A percentile compares a stretch with the other conserved stretches of the same genome.
Evolutionary conservation across 1,140 invertebrate genomes (phyloP).

Genomic region (Drosophila biarmipes): DNA sequence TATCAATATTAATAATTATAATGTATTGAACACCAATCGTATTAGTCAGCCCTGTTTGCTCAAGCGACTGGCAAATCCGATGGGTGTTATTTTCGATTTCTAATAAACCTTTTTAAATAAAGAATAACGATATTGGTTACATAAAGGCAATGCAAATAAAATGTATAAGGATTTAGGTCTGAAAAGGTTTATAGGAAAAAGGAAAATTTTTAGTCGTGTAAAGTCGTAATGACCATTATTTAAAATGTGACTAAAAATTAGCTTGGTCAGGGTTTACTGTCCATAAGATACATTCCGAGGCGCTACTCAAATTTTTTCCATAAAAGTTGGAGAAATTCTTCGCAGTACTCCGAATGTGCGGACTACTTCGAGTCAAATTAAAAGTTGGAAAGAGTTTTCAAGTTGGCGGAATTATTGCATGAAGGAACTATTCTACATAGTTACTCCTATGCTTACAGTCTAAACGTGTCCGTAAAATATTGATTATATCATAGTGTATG

Average conservation of each 20-base stretch:
- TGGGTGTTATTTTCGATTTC: not conserved
- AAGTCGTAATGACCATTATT: not conserved
- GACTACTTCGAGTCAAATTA: not conserved
- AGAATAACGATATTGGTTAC: not conserved
- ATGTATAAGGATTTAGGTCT: not conserved
- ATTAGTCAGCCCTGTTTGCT: not conserved
- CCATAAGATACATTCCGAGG: constrained; percentile 14
- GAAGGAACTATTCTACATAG: constrained; percentile 24
- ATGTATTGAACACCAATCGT: not conserved
- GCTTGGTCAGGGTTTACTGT: constrained; percentile 28
- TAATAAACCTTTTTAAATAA: constrained; percentile 6
- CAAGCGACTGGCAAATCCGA: not conserved
- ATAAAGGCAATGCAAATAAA: not conserved
- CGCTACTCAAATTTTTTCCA: too few relatives aligned
- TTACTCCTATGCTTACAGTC: constrained; percentile 26
- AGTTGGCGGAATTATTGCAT: constrained; percentile 21
- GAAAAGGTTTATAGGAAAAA: constrained; percentile 21
- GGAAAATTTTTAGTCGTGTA: not conserved
- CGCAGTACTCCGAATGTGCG: not conserved
- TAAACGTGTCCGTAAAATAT: constrained; percentile 51
- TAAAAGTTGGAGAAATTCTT: too few relatives aligned
- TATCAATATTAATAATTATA: too few relatives aligned
- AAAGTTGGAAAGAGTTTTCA: constrained; percentile 17
- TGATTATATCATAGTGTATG: constrained; percentile 41
- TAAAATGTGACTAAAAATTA: not conserved